A percentile compares a stretch with the other conserved stretches of the same genome.
Conservation (phyloP, 2,797 vertebrate species). For the Premnoplex brunnescens region DNA sequence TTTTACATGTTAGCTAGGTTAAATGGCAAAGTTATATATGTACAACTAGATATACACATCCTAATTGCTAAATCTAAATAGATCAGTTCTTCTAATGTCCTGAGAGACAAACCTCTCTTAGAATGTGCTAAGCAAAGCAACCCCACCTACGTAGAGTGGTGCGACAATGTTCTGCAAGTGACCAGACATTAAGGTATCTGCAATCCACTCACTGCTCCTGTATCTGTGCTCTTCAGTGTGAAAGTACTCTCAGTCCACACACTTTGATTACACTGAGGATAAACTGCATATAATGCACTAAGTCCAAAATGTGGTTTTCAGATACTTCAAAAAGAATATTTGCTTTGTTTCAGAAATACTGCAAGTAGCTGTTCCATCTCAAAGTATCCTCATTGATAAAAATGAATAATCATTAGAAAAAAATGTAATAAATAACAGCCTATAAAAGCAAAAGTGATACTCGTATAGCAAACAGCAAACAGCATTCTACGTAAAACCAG, state of each 20-base stretch:
- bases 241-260: background rate
- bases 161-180: background rate
- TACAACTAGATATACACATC: background rate
- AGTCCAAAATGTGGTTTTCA: background rate
- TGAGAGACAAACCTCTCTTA: background rate
- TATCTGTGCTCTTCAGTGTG: background rate
- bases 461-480: background rate
- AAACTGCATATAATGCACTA: background rate
- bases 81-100: background rate
- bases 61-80: background rate
- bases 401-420: background rate
- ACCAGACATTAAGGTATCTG: background rate
- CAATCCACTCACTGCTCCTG: background rate
- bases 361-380: background rate
- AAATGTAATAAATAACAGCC: background rate
- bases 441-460: background rate
- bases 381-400: background rate
- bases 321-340: background rate
- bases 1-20: background rate
- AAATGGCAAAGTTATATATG: background rate
- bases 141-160: background rate
- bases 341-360: background rate
- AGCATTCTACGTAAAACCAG: background rate
- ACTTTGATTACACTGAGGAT: background rate
- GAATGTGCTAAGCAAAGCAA: background rate